Conservation (phyloP, 2,797 vertebrate genomes). For the Heterohyrax brucei region DNA sequence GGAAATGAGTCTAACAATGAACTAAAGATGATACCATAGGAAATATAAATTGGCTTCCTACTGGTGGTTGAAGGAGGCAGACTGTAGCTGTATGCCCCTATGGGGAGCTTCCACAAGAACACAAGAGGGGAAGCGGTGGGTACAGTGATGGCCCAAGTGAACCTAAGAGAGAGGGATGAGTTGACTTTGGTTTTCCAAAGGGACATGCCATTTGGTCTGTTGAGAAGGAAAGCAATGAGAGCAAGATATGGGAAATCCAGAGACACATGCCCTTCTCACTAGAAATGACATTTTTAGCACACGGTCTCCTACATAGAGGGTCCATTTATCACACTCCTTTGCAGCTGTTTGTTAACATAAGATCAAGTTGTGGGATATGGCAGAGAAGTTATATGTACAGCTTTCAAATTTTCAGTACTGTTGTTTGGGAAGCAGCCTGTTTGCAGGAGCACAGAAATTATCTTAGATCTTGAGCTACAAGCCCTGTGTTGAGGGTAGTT, state of each 20-base stretch:
- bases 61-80: no score
- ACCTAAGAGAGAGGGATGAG: no score
- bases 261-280: background rate
- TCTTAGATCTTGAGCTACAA: background rate
- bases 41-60: no score
- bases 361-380: background rate
- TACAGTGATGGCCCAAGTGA: no score
- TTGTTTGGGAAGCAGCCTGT: background rate
- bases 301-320: rapidly evolving
- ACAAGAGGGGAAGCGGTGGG: no score
- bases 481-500: background rate
- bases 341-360: background rate
- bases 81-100: no score
- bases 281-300: rapidly evolving
- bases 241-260: background rate
- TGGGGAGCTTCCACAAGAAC: no score
- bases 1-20: no score
- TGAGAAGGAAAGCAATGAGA: no score
- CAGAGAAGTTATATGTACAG: background rate
- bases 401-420: background rate
- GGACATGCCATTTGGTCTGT: no score
- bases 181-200: no score
- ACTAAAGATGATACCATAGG: rapidly evolving
- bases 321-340: no score
- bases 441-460: background rate